phyloP scores from a whole-genome alignment of 2,797 vertebrate genomes.

The Odontamblyopus lacepedii region DNA sequence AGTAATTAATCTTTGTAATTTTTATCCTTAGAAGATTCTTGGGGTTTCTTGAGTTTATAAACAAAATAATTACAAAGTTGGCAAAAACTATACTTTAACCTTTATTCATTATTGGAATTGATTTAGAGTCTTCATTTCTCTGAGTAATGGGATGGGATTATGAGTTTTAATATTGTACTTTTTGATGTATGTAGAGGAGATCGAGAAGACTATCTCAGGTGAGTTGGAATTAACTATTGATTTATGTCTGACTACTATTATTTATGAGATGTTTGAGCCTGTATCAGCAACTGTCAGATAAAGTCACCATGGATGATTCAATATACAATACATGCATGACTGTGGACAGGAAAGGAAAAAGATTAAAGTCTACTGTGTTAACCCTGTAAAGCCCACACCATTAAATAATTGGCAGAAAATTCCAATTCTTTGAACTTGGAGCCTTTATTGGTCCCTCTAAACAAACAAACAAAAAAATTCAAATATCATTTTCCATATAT shows the following conservation, averaged over 20 bases:
- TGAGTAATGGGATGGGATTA: neutral
- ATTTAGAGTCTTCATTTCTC: neutral
- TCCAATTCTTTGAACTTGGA: no score
- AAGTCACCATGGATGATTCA: neutral
- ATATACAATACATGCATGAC: neutral
- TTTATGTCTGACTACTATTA: neutral
- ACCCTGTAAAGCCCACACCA: no score
- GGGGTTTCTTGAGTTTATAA: neutral
- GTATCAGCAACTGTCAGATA: neutral
- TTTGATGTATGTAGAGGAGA: conserved; percentile 7
- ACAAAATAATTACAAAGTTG: no score
- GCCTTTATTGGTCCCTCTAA: no score
- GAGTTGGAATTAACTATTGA: neutral
- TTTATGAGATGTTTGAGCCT: neutral
- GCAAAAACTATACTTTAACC: neutral
- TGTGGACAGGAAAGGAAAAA: neutral
- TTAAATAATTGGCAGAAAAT: no score
- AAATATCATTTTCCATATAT: no score
- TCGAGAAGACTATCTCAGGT: neutral
- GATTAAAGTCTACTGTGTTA: neutral
- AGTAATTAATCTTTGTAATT: neutral
- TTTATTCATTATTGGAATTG: neutral
- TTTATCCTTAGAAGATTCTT: neutral
- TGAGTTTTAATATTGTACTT: neutral
- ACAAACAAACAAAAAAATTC: no score